Base-by-base conservation (phyloP, 2,113 vertebrate genomes). In the Stomatorhinus ivindoensis region DNA sequence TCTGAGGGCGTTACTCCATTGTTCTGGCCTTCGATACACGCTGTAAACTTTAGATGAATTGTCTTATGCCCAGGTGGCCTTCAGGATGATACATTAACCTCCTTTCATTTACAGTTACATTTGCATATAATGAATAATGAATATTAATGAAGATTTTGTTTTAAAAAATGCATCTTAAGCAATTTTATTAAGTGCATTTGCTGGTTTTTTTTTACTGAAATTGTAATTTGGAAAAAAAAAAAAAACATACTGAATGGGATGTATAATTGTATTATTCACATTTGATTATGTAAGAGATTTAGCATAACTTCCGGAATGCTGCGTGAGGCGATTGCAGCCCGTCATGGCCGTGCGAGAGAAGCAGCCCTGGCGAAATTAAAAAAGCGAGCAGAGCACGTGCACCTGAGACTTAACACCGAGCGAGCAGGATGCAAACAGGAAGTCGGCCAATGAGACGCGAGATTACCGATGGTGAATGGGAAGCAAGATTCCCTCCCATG, bases 71-170 rank as follows among this genome's bases (percentile, higher is more conserved):
- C 19, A 84, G 44, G 82, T 84, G 82, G 85, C n/a, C 47, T 35
- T 51, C 85, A 48, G 48, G 47, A 86, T 86, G 85, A 86, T 51
- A 46, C 13, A 86, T 51, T 50, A 31, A 86, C 46, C 47, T 51
- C 85, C 48, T 50, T 86, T 51, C 44, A 86, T 53, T 86, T 46
- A 51, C 11, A 86, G 48, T 47, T 11, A 84, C 8, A 84, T 47
- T 31, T 86, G 85, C 85, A 86, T 84, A 84, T 84, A 47, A 44
- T 27, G 85, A 51, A 84, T 84, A 84, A 44, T 27, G 48, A 51
- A 86, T 86, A 86, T 86, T 86, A 50, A 87, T 53, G 50, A 87
- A 53, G n/a, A 35, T 87, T 19, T 53, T 35, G 50, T 87, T 19
- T 51, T 6, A 47, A 53, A 86, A 86, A 51, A 53, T 53, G 48